Evolutionary conservation across 2,113 vertebrate species (phyloP).

Genomic region (Mystacornis crossleyi): DNA sequence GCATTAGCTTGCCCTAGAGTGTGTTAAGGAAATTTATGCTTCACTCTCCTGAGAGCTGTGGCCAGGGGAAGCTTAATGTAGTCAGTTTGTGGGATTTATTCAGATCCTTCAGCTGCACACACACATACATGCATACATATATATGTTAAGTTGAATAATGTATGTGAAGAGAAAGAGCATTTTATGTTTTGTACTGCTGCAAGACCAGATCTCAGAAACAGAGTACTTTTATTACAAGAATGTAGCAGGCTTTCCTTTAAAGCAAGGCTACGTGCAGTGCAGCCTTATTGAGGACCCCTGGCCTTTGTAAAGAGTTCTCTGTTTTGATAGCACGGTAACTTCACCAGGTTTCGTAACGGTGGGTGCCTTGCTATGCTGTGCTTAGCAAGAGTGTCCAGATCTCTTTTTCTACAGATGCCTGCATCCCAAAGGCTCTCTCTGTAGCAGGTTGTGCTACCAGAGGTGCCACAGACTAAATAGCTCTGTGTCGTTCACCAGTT

Average conservation of each 20-base stretch:
- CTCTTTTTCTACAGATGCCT: background rate
- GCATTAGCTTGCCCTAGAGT: background rate
- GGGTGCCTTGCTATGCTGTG: background rate
- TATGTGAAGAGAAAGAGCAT: background rate
- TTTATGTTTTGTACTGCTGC: background rate
- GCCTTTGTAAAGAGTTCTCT: background rate
- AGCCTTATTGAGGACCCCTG: background rate
- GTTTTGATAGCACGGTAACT: background rate
- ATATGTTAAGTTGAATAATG: background rate
- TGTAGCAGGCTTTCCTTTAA: background rate
- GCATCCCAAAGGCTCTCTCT: background rate
- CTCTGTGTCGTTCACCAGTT: background rate
- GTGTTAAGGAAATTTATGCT: background rate
- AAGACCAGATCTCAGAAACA: background rate
- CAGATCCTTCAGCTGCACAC: background rate
- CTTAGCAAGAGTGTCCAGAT: background rate
- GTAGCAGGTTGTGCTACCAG: background rate
- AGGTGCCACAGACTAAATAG: background rate
- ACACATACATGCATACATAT: too few relatives aligned
- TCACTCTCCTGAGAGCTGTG: background rate
- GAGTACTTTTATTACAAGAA: background rate
- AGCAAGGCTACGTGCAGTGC: background rate
- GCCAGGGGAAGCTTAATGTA: background rate
- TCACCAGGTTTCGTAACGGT: background rate
- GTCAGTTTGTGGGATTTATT: background rate